Evolutionary conservation across 2,797 vertebrate species (phyloP), one percentile per base, ranked within the genome.

Genomic region (Onychomys arenicola): DNA sequence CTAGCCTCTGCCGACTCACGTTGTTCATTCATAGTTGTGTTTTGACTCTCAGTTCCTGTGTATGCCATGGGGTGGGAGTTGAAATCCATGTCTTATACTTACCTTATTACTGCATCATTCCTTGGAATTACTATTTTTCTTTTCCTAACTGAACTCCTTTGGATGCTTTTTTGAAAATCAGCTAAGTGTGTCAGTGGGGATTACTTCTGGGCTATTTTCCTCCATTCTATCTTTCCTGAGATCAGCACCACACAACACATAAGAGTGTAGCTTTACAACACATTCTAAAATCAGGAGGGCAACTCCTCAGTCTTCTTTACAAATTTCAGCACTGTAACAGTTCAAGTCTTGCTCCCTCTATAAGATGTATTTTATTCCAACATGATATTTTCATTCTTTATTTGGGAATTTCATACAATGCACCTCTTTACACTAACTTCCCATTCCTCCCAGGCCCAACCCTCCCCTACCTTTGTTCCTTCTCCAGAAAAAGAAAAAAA

Each of bases 111-210:
- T 34, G 12, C 46, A 87, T n/a, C 49, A 29, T 82, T 80, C 86
- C 27, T 87, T 91, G 37, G 82, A 82, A 89, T 59, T 2, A 52
- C 27, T 76, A 37, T n/a, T 83, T 95, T 90, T 34, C 71, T 78
- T 67, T 89, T 81, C 43, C 32, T 89, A 91, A 85, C 34, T 67
- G 59, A 84, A 61, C 81, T 81, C 71, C 40, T 69, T 61, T 89
- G 23, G 83, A 59, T 12, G 10, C 16, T 78, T 91, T 91, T 95
- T 96, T 27, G 75, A 25, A 92, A 94, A 11, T 14, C n/a, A 40
- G 46, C 73, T 9, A 75, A 75, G 25, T 34, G 2, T 49, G 0
- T 49, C 57, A 85, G 16, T 10, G 6, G 40, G 27, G 37, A 65
- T 77, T 95, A 2, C 49, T 89, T 57, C 46, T 90, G 34, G 27